Base-by-base conservation (phyloP, 2,888 invertebrate genomes). In the Plagodis dolabraria region DNA sequence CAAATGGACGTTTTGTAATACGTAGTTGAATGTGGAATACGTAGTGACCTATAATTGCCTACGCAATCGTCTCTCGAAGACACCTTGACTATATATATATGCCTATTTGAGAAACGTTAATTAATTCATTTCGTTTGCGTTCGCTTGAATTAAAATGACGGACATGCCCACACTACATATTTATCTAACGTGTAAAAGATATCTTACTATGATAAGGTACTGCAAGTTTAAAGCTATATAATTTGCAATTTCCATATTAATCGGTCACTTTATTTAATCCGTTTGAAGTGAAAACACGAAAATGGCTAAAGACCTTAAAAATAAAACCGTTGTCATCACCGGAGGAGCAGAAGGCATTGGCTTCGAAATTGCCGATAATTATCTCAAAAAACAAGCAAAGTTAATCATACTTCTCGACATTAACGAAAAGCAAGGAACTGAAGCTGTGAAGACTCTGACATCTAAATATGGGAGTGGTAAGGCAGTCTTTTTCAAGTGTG, bases 281-380 rank as follows among this genome's bases (percentile, higher is more conserved):
- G 7, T 11, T 0, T 7, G n/a, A 36, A 7, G 10, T 11, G 5
- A 49, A 50, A 4, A 46, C 48, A 43, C 48, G 9, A 65, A 54
- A 11, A 74, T 78, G 75, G 50, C 51, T 5, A 63, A 47, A 43
- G 56, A 63, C 5, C 48, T 78, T 0, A 67, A 69, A 53, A 74
- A 80, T 33, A 76, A 74, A 68, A 68, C 75, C 0, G 66, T 77
- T 5, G 72, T 81, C 0, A 69, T 94, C 11, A 94, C 94, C 0
- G 94, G 94, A 0, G 94, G 89, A 22, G 93, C 94, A 0, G 80
- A 81, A 11, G 94, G 94, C 0, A 93, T 94, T 51, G 94, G 94
- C 0, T 82, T 82, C 35, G 82, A 81, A 57, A 93, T 88, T 55
- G 89, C 87, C 2, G 83, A 85, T 6, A 86, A 85, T 56, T 85